Evolutionary conservation across 2,797 vertebrate genomes (phyloP).

Genomic region (Anguilla pacifica): DNA sequence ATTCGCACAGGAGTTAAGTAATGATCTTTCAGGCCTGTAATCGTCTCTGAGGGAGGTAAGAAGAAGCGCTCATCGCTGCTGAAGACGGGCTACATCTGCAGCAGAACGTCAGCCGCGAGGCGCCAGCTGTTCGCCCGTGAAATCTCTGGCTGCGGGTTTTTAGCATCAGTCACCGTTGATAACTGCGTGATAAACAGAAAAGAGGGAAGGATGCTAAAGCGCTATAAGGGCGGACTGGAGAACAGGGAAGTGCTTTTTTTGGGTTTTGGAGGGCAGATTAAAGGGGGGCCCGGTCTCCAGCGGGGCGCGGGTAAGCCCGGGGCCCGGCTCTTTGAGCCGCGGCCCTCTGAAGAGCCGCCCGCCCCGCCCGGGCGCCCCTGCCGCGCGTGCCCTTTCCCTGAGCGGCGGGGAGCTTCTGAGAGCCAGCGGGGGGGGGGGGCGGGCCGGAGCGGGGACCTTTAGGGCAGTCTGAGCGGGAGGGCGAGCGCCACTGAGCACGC

Average conservation of each 20-base stretch:
- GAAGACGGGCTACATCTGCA: neutral
- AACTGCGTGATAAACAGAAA: neutral
- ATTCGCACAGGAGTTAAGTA: neutral
- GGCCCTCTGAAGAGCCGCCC: neutral
- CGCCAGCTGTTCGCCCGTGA: neutral
- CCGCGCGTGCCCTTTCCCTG: neutral
- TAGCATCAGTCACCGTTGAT: too few species aligned
- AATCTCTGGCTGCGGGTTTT: neutral
- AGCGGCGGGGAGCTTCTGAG: slow-evolving; percentile 5
- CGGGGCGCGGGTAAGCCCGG: neutral
- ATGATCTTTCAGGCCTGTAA: neutral
- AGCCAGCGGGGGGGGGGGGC: neutral
- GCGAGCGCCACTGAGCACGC: neutral
- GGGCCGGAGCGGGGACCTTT: neutral
- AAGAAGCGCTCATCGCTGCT: neutral
- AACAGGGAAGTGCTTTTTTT: neutral
- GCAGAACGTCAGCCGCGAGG: neutral
- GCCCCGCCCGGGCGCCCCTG: neutral
- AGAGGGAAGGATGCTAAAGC: neutral
- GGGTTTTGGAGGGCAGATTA: neutral
- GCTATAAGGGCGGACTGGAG: too few species aligned
- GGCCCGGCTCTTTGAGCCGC: neutral
- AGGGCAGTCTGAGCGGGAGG: neutral
- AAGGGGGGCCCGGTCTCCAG: neutral
- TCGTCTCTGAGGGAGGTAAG: neutral